Base-by-base conservation (phyloP, 2,888 invertebrate species). In the Drosophila picticornis region DNA sequence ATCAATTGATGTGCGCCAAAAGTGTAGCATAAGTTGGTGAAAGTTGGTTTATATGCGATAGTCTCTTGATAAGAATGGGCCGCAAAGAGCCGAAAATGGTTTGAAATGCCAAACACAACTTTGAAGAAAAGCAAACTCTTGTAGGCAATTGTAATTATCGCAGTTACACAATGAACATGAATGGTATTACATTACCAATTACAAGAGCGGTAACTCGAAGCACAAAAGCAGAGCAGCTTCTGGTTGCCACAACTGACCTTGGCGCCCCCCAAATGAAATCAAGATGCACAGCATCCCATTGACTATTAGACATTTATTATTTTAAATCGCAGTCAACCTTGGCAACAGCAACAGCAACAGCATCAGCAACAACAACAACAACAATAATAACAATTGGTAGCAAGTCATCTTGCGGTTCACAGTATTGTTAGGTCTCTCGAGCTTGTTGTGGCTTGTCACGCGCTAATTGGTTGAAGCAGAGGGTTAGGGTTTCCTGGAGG, bases 231-330 rank as follows among this genome's bases (percentile, higher is more conserved):
- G 67, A 63, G 43, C 81, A 71, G 62, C 87, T 84, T 77, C 78
- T 84, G 78, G 72, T 75, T 38, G 60, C 71, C 58, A 34, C 32
- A 55, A 27, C 58, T 77, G 68, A 77, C 78, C 81, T 75, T 82
- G 74, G 29, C 36, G 77, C 53, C 57, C 46, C 46, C 50, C 36
- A 25, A 32, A 51, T 32, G 59, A 50, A 75, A 75, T 68, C 83
- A 72, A 83, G 86, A 83, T 83, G 88, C 64, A 38, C 19, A 40
- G 58, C 70, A 68, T 55, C 71, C 75, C 36, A 69, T 66, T 63
- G 72, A 59, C 59, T 59, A 34, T 50, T 63, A 75, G 58, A 88
- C 80, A 85, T 83, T 85, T 85, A 83, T 88, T 85, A 77, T 90
- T 83, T 83, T 71, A 77, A 84, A 82, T 80, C 80, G 53, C 50